These are phyloP conservation scores for Oscheius onirici DNA, from an alignment of 2,888 invertebrate species.

Conservation along the genomic window DNA sequence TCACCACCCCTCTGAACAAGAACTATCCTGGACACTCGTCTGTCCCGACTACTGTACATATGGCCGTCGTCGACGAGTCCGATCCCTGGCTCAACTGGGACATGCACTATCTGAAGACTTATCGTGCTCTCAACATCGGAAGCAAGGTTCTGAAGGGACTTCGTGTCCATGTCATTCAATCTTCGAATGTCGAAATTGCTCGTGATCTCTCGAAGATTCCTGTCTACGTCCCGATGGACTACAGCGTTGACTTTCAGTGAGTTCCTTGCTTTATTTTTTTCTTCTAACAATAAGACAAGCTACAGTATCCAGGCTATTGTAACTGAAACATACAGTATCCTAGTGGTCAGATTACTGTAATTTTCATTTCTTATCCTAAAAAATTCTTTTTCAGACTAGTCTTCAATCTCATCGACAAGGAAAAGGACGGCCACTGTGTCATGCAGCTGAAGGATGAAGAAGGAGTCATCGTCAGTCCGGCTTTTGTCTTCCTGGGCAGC, in stretches of 20 bases:
- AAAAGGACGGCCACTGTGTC: conserved; percentile 8
- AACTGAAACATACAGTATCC: too few species aligned
- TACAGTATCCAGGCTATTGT: too few species aligned
- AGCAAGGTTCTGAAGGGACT: conserved; percentile 4
- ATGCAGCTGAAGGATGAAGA: conserved; percentile 25
- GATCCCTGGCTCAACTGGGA: conserved; percentile 28
- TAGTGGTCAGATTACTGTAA: too few species aligned
- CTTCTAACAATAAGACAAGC: too few species aligned
- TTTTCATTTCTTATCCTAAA: too few species aligned
- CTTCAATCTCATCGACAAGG: conserved; percentile 11
- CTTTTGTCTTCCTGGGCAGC: conserved; percentile 12
- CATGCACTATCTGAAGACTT: conserved; percentile 20
- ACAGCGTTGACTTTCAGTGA: conserved; percentile 22
- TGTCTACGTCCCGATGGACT: conserved; percentile 9
- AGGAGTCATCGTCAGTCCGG: background rate
- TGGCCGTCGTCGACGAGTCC: conserved; percentile 20
- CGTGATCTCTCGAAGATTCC: conserved; percentile 22
- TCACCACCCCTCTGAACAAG: conserved; percentile 4
- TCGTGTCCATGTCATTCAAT: background rate
- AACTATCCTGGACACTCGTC: conserved; percentile 1
- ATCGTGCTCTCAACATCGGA: conserved; percentile 9
- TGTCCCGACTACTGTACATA: background rate
- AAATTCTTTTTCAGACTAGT: background rate
- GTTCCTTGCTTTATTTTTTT: background rate
- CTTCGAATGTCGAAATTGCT: background rate